Percentiles rank a stretch among this genome's conserved stretches.
Conservation (phyloP, 2,113 vertebrate species). For the Coryphaenoides rupestris region DNA sequence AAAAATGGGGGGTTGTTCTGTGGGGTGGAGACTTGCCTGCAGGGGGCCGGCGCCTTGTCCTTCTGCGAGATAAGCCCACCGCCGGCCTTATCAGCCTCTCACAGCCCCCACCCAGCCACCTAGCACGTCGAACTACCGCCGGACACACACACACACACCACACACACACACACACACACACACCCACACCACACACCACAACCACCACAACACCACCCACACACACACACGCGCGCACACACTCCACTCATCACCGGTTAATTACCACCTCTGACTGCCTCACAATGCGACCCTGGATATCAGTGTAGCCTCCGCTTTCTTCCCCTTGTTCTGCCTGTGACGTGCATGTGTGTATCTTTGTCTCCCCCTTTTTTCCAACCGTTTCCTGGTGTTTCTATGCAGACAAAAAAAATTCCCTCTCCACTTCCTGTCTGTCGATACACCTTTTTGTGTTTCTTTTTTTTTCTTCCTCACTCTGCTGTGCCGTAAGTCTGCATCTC, state of each 20-base stretch:
- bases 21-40: constrained; percentile 83
- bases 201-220: no score
- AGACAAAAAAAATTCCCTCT: neutral
- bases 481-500: neutral
- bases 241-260: constrained; percentile 73
- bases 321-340: constrained; percentile 10
- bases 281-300: constrained; percentile 63
- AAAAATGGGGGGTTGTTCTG: constrained; percentile 54
- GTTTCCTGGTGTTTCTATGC: neutral
- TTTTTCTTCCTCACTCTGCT: neutral
- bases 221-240: constrained; percentile 63
- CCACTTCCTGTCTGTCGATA: constrained; percentile 1
- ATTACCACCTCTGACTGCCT: constrained; percentile 70
- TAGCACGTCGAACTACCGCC: constrained; percentile 50
- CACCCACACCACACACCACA: no score
- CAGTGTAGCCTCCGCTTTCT: constrained; percentile 26
- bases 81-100: constrained; percentile 68
- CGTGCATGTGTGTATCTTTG: constrained; percentile 18
- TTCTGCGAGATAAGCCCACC: constrained; percentile 67
- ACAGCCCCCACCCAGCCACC: constrained; percentile 64
- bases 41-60: constrained; percentile 77
- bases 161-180: constrained; percentile 68
- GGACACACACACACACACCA: constrained; percentile 69
- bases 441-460: constrained; percentile 12
- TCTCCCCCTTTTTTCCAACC: constrained; percentile 8